These are phyloP conservation scores for Cricetomys ansorgei DNA, from an alignment of 2,113 vertebrate genomes.

Conservation along the genomic window DNA sequence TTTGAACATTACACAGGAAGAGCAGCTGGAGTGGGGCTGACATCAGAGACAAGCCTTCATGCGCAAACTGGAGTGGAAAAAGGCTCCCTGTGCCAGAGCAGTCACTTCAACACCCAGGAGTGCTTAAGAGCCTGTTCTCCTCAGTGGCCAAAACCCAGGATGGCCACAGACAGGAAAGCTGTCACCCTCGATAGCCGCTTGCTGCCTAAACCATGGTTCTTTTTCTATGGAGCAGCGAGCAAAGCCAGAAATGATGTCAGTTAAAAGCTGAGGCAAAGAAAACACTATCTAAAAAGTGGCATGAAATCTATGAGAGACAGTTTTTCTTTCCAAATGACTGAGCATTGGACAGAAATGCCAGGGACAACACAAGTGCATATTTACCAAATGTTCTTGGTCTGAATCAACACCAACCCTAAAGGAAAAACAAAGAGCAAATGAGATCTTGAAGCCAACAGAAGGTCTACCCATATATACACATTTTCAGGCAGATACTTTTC, in stretches of 20 bases:
- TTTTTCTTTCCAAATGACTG: slow-evolving; percentile 59
- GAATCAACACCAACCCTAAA: slow-evolving; percentile 96
- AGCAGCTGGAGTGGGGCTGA: slow-evolving; percentile 69
- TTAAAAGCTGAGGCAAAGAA: slow-evolving; percentile 55
- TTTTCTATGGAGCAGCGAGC: slow-evolving; percentile 18
- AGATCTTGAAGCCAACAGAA: slow-evolving; percentile 53
- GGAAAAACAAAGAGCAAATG: slow-evolving; percentile 73
- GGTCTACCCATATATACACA: slow-evolving; percentile 16
- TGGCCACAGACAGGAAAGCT: slow-evolving; percentile 47
- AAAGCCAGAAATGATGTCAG: slow-evolving; percentile 65
- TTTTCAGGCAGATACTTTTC: slow-evolving; percentile 7
- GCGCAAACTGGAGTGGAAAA: slow-evolving; percentile 75
- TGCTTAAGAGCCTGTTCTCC: slow-evolving; percentile 20
- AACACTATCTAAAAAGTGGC: slow-evolving; percentile 28
- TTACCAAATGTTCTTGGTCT: slow-evolving; percentile 95
- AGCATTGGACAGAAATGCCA: slow-evolving; percentile 49
- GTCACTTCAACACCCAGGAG: slow-evolving; percentile 66
- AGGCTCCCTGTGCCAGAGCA: slow-evolving; percentile 60
- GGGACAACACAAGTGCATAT: slow-evolving; percentile 71
- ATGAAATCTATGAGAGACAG: background rate
- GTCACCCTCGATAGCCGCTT: slow-evolving; percentile 55
- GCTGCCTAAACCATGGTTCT: slow-evolving; percentile 38
- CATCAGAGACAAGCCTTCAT: slow-evolving; percentile 69
- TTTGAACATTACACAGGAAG: slow-evolving; percentile 68
- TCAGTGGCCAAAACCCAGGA: slow-evolving; percentile 35